Evolutionary conservation across 1,140 invertebrate species (phyloP), one percentile per base, ranked within the genome.

Genomic region (Hormaphis cornu): DNA sequence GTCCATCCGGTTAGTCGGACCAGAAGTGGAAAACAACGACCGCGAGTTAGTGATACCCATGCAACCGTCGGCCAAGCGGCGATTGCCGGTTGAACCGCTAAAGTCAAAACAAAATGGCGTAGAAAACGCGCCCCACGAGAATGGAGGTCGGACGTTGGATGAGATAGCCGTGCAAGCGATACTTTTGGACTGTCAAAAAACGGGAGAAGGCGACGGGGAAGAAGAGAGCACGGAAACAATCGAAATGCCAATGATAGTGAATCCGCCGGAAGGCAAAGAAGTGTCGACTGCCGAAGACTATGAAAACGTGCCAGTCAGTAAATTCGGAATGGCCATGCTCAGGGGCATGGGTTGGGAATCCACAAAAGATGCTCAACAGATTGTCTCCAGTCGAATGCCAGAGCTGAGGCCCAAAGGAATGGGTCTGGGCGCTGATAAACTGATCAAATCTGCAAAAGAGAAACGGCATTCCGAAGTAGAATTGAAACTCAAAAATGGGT

Each of bases 301-400:
- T 82, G 92, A 96, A 75, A 81, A 84, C 73, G 85, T 96, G 56
- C 94, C 94, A 2, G 85, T 97, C 52, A 83, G 86, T 76, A 83
- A 89, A 52, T 98, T 87, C 87, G 95, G 95, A 8, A 72, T 91
- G 74, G 95, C 94, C 6, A 89, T 97, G 87, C 79, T 98, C 16
- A 79, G 93, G 74, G 95, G 95, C 37, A 97, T 97, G 94, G 94
- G 94, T 1, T 97, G 92, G 92, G 84, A 86, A 73, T 83, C 88
- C 72, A 85, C 80, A 33, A 85, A 84, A 82, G 89, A 83, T 72
- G 72, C 72, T 46, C 69, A 75, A 71, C 46, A 82, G 40, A 79
- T 85, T 7, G 75, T 78, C 61, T 77, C 82, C 50, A 74, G 81
- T 71, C 7, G n/a, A n/a, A 78, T 83, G 73, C 85, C 86, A 28